These are phyloP conservation scores for Antennarius maculatus DNA, from an alignment of 2,797 vertebrate genomes.

Conservation along the genomic window DNA sequence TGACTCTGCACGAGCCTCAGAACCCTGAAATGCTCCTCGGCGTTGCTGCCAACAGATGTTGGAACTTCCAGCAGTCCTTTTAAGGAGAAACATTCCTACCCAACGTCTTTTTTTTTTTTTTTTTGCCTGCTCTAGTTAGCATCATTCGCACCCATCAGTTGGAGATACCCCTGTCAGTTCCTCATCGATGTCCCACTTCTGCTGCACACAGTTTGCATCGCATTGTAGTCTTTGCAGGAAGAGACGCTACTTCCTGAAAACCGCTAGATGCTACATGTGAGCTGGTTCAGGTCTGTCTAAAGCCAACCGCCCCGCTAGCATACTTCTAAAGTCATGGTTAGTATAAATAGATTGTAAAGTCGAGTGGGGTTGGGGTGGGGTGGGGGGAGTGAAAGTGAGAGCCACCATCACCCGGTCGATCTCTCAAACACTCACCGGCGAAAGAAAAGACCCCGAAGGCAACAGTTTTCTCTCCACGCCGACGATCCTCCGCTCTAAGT, in stretches of 20 bases:
- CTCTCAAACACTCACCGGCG: constrained; percentile 49
- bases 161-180: not conserved
- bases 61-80: not conserved
- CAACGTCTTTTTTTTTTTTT: not conserved
- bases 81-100: no score
- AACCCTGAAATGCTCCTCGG: no score
- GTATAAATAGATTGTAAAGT: constrained; percentile 58
- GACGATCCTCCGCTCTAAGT: constrained; percentile 6
- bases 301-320: constrained; percentile 22
- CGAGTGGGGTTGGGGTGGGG: not conserved
- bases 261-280: not conserved
- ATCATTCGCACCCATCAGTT: no score
- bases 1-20: no score
- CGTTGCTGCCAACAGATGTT: no score
- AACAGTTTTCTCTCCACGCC: not conserved
- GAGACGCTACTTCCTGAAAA: not conserved
- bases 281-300: not conserved
- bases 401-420: constrained; percentile 4
- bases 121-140: no score
- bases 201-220: not conserved
- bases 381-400: not conserved
- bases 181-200: no score
- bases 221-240: not conserved
- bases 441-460: constrained; percentile 6
- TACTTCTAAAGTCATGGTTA: constrained; percentile 45